phyloP scores from a whole-genome alignment of 1,140 invertebrate genomes.

The Caerostris darwini region DNA sequence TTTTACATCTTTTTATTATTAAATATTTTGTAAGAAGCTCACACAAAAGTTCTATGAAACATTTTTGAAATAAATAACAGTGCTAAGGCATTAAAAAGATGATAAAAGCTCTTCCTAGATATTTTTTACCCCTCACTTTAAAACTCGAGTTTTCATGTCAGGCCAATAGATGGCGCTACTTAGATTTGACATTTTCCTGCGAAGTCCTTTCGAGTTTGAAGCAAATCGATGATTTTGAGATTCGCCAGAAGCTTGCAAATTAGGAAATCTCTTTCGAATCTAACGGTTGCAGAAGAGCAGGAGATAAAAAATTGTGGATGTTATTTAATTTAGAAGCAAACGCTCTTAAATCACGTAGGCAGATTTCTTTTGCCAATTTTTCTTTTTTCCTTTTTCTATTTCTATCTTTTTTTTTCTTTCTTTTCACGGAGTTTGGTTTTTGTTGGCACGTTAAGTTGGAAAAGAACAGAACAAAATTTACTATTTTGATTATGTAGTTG shows the following conservation, averaged over 20 bases:
- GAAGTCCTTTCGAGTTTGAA: not conserved
- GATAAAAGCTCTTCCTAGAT: not conserved
- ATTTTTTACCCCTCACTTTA: not conserved
- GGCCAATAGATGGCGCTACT: conserved; percentile 39
- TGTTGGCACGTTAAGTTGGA: conserved; percentile 18
- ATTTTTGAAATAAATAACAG: not conserved
- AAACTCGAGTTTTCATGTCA: not conserved
- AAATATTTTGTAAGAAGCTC: not conserved
- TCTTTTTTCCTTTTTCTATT: conserved; percentile 22
- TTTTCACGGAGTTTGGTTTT: not conserved
- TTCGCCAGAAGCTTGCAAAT: conserved; percentile 68
- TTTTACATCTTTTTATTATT: not conserved
- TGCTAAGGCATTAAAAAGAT: not conserved
- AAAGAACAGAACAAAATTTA: conserved; percentile 15
- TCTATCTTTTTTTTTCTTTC: not conserved
- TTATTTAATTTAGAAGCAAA: conserved; percentile 75
- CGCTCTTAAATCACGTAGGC: conserved; percentile 68
- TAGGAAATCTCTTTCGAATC: conserved; percentile 67
- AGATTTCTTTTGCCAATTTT: conserved; percentile 16
- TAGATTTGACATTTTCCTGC: not conserved
- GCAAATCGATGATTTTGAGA: conserved; percentile 73
- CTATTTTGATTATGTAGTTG: conserved; percentile 34
- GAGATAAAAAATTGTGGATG: conserved; percentile 62
- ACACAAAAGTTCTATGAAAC: not conserved
- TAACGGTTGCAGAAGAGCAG: not conserved